These are phyloP conservation scores for Accipiter virgatus DNA, from an alignment of 2,113 vertebrate genomes.

Conservation along the genomic window DNA sequence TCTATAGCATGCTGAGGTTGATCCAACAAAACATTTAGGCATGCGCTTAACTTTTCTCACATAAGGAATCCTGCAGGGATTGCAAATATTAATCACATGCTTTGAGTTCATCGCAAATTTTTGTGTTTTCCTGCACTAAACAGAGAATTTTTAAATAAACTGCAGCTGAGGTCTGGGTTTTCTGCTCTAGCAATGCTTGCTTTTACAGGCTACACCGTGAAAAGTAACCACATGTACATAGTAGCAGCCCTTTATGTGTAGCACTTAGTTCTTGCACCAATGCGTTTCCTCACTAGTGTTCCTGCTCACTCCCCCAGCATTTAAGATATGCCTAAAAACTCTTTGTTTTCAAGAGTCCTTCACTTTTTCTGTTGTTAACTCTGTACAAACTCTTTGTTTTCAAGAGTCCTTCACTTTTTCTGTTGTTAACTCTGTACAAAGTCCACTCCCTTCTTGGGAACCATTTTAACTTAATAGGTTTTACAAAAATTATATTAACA, in stretches of 20 bases:
- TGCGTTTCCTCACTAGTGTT: not conserved
- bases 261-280: not conserved
- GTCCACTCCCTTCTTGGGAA: not conserved
- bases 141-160: not conserved
- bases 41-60: not conserved
- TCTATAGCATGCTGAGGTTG: not conserved
- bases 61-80: not conserved
- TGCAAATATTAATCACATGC: not conserved
- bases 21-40: not conserved
- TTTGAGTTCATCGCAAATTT: not conserved
- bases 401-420: not conserved
- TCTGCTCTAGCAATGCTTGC: not conserved
- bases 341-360: not conserved
- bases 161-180: not conserved
- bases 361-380: not conserved
- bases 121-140: not conserved
- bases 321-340: not conserved
- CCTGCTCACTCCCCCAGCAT: not conserved
- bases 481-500: not conserved
- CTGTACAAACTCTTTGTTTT: not conserved
- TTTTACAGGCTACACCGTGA: not conserved
- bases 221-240: not conserved
- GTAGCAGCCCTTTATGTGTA: accelerated
- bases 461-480: not conserved
- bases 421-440: not conserved